These are phyloP conservation scores for Theristicus caerulescens DNA, from an alignment of 2,113 vertebrate species.

Conservation along the genomic window DNA sequence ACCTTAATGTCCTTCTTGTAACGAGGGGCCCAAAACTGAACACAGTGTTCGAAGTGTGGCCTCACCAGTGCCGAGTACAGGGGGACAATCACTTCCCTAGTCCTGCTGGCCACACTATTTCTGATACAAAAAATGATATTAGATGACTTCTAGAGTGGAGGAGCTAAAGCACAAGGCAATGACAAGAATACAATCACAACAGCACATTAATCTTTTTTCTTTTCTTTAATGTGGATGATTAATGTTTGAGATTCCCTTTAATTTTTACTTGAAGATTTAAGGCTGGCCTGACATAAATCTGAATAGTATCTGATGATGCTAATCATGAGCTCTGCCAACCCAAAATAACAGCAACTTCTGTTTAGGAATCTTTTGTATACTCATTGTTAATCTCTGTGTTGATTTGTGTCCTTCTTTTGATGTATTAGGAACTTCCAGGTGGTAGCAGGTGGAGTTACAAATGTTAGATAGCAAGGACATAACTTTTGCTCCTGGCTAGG, in stretches of 20 bases:
- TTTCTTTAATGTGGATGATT: not conserved
- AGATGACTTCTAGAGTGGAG: not conserved
- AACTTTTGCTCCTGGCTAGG: slow-evolving; percentile 16
- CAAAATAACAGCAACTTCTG: not conserved
- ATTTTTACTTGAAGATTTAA: slow-evolving; percentile 15
- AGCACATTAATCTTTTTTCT: not conserved
- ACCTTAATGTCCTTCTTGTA: too few species aligned
- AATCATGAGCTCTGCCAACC: not conserved
- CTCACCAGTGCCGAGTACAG: too few species aligned
- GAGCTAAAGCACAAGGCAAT: not conserved
- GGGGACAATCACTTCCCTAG: too few species aligned
- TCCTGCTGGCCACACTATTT: too few species aligned
- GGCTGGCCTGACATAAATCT: not conserved
- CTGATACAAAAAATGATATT: not conserved
- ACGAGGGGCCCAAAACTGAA: too few species aligned
- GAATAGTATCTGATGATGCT: not conserved
- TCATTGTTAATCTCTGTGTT: not conserved
- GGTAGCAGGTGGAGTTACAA: not conserved
- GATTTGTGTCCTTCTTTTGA: not conserved
- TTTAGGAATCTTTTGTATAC: not conserved
- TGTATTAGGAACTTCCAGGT: not conserved
- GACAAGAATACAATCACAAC: not conserved
- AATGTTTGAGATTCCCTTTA: not conserved
- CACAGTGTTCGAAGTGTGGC: too few species aligned
- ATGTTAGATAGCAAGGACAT: not conserved